Evolutionary conservation across 2,113 vertebrate species (phyloP).

Genomic region (Todiramphus chloris): DNA sequence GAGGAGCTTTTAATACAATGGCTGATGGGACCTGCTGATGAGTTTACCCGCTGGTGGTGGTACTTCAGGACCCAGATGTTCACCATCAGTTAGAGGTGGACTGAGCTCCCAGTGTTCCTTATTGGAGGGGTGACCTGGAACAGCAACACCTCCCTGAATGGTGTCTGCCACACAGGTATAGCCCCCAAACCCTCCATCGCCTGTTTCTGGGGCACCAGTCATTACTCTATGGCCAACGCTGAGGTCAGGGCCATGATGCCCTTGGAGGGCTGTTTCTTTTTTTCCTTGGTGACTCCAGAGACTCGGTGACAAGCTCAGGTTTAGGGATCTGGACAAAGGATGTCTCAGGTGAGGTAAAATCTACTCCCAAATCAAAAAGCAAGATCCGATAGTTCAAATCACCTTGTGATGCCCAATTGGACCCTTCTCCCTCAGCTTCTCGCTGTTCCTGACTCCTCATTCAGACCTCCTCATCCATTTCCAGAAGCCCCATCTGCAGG

Average conservation of each 20-base stretch:
- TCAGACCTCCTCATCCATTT: neutral
- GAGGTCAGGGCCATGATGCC: neutral
- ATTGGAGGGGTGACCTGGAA: rapidly evolving
- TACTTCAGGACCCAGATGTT: neutral
- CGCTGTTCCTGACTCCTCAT: neutral
- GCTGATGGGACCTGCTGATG: neutral
- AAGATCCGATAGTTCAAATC: neutral
- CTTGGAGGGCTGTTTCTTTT: neutral
- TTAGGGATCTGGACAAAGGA: neutral
- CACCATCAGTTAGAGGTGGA: neutral
- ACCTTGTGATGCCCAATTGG: rapidly evolving
- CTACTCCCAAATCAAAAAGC: neutral
- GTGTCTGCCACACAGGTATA: neutral
- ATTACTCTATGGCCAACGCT: neutral
- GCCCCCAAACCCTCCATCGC: rapidly evolving
- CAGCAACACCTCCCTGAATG: neutral
- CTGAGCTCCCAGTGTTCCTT: rapidly evolving
- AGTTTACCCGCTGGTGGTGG: neutral
- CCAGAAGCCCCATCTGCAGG: neutral
- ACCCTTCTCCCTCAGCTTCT: too few species aligned
- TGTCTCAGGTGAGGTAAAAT: neutral
- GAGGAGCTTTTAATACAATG: neutral
- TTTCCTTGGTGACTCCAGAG: neutral
- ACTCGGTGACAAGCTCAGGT: too few species aligned
- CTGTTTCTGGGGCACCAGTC: rapidly evolving